Conservation (phyloP, 2,113 vertebrate species). For the Noturus placidus region DNA sequence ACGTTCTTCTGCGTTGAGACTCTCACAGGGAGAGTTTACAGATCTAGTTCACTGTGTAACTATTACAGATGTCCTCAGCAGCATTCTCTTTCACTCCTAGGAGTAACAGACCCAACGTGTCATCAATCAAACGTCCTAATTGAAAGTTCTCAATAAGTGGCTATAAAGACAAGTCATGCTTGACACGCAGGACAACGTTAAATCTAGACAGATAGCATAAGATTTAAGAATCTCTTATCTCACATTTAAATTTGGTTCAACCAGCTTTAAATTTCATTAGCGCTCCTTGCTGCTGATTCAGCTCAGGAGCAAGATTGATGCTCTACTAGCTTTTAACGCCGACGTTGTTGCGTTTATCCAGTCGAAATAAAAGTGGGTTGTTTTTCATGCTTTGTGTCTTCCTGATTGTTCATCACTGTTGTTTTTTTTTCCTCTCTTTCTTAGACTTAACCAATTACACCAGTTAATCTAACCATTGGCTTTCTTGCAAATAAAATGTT, state of each 20-base stretch:
- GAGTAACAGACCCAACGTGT: not conserved
- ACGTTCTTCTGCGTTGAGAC: not conserved
- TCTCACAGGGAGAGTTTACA: not conserved
- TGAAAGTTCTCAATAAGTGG: not conserved
- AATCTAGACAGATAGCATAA: not conserved
- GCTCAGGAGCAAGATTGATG: conserved; percentile 18
- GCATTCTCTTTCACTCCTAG: not conserved
- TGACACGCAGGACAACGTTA: not conserved
- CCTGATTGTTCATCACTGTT: not conserved
- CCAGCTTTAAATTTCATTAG: conserved; percentile 45
- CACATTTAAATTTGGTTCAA: conserved; percentile 29
- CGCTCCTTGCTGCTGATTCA: conserved; percentile 8
- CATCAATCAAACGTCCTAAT: not conserved
- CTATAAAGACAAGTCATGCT: not conserved
- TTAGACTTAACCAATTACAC: not conserved
- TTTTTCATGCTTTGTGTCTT: conserved; percentile 4
- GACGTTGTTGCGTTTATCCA: conserved; percentile 27
- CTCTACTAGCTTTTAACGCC: conserved; percentile 29
- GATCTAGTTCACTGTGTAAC: not conserved
- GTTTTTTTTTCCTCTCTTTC: not conserved
- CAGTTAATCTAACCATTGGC: not conserved
- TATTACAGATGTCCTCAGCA: not conserved
- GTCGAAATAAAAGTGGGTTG: not conserved
- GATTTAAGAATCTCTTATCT: not conserved
- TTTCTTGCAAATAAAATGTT: not conserved